Base-by-base conservation (phyloP, 2,113 vertebrate genomes). In the Eleginops maclovinus region DNA sequence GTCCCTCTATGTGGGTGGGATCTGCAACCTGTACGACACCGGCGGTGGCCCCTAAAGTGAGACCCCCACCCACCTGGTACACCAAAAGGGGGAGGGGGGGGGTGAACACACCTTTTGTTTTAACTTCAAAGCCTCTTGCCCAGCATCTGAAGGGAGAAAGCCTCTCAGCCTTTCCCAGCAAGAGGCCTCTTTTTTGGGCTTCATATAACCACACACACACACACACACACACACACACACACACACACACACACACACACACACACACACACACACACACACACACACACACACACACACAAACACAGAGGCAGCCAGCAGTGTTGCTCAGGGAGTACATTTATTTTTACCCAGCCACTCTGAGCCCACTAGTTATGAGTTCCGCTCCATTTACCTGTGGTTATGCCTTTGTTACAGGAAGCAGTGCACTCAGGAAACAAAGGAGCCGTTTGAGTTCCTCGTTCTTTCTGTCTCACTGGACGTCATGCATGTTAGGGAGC, bases 301-400 rank as follows among this genome's bases (percentile, higher is more conserved):
- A 31, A 4, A 31, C 31, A 76, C 87, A 84, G 68, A 72, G 66
- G 78, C 50, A 77, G 58, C 66, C 51, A 53, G 68, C 22, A 31
- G 58, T 55, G 83, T 87, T 81, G 75, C 82, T 87, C 84, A 65
- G 79, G 58, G 63, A 81, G 62, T 65, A 62, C 66, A 77, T 85
- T 87, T 87, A 85, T 90, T 87, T 87, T 89, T 66, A 87, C 76
- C 55, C 70, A 53, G 78, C 86, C 69, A 58, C 64, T 88, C 75
- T 49, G 78, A 84, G 76, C 58, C 60, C 72, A 66, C 75, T 81
- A 53, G 63, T 87, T 59, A 72, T 61, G 47, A 55, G 76, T 79
- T 87, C 61, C 10, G 59, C 84, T 86, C 80, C 72, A 83, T 88
- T 90, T 87, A 86, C 79, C 87, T 83, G 80, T 60, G 60, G 89